These are phyloP conservation scores for Saccostrea cuccullata DNA, from an alignment of 1,140 invertebrate genomes.

Conservation along the genomic window DNA sequence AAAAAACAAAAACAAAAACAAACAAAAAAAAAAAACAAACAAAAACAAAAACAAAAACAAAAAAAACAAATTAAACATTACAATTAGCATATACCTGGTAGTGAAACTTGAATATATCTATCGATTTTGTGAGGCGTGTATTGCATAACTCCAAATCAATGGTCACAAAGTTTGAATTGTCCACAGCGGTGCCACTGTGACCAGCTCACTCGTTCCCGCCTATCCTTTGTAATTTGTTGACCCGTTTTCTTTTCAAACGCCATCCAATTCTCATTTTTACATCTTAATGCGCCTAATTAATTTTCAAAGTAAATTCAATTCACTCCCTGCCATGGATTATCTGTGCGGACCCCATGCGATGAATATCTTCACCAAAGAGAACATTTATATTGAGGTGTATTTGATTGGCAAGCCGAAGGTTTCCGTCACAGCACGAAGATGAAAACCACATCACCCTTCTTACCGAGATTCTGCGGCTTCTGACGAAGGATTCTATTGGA, in stretches of 20 bases:
- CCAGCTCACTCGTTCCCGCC: neutral
- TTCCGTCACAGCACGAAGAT: slow-evolving; percentile 17
- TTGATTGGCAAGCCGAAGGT: slow-evolving; percentile 8
- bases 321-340: neutral
- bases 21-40: too few relatives aligned
- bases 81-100: too few relatives aligned
- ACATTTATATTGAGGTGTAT: slow-evolving; percentile 6
- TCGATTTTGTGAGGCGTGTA: neutral
- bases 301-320: slow-evolving; percentile 23
- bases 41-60: too few relatives aligned
- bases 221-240: slow-evolving; percentile 1
- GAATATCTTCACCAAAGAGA: neutral
- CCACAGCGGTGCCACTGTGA: neutral
- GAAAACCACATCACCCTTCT: slow-evolving; percentile 30
- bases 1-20: too few relatives aligned
- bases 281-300: slow-evolving; percentile 36
- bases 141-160: slow-evolving; percentile 3
- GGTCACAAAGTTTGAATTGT: neutral
- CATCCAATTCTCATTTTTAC: neutral
- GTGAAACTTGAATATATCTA: neutral
- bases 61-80: too few relatives aligned
- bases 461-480: neutral
- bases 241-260: neutral
- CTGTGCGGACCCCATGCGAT: neutral
- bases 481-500: slow-evolving; percentile 19